These are phyloP conservation scores for Donacobius atricapilla DNA, from an alignment of 2,113 vertebrate species.

Conservation along the genomic window DNA sequence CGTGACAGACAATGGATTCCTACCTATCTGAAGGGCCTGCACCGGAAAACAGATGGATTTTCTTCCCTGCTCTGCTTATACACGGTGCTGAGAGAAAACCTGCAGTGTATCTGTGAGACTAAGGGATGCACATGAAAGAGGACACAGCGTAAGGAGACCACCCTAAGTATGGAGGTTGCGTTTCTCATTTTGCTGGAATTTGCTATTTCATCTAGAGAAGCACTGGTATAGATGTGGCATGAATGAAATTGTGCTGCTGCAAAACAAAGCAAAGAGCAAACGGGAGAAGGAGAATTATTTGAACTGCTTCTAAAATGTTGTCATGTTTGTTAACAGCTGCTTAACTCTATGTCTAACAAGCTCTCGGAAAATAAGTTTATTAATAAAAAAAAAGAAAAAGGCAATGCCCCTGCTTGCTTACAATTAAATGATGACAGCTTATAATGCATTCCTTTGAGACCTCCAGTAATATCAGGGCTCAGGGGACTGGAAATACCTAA, in stretches of 20 bases:
- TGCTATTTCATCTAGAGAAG: neutral
- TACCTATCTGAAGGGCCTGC: neutral
- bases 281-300: neutral
- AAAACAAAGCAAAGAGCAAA: neutral
- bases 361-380: constrained; percentile 4
- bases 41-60: neutral
- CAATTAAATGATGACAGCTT: constrained; percentile 21
- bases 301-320: neutral
- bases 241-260: neutral
- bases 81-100: neutral
- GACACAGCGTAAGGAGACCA: neutral
- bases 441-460: constrained; percentile 21
- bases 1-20: neutral
- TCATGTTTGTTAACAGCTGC: constrained; percentile 22
- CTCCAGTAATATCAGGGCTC: neutral
- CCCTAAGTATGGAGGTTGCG: neutral
- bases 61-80: neutral
- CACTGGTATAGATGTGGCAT: neutral
- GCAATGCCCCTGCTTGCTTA: neutral
- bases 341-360: neutral
- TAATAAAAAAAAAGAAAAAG: neutral
- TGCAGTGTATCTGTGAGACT: neutral
- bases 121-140: neutral
- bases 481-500: constrained; percentile 33
- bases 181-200: neutral